Percentiles rank a stretch among this genome's conserved stretches.
These are phyloP conservation scores for Aphrophora alni DNA, from an alignment of 2,888 invertebrate genomes.

Conservation along the genomic window DNA sequence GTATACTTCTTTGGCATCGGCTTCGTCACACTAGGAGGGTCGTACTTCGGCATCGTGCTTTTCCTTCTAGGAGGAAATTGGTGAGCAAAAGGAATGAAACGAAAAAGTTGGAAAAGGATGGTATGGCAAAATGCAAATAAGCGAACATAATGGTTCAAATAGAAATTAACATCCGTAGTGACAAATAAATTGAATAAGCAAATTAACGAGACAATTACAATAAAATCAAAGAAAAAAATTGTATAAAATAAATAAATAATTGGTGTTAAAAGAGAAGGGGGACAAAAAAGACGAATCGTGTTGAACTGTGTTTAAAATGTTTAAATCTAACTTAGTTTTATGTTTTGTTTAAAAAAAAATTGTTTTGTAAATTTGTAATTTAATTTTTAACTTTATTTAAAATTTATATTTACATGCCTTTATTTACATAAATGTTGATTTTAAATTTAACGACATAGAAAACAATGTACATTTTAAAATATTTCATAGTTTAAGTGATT, in stretches of 20 bases:
- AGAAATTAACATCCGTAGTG: constrained; percentile 33
- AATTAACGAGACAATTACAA: background rate
- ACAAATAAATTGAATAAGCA: constrained; percentile 28
- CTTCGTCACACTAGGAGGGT: constrained; percentile 86
- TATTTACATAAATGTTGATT: constrained; percentile 17
- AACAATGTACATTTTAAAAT: background rate
- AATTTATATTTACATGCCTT: constrained; percentile 19
- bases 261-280: constrained; percentile 26
- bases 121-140: constrained; percentile 28
- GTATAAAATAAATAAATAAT: constrained; percentile 32
- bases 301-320: constrained; percentile 27
- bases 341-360: background rate
- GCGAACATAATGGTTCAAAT: constrained; percentile 40
- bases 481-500: background rate
- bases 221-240: constrained; percentile 15
- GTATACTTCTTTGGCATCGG: constrained; percentile 77
- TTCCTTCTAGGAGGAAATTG: constrained; percentile 42
- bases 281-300: constrained; percentile 33
- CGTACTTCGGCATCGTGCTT: constrained; percentile 79
- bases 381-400: constrained; percentile 18
- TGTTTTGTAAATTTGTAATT: constrained; percentile 4
- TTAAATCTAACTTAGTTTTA: constrained; percentile 25
- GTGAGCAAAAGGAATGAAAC: constrained; percentile 20
- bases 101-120: constrained; percentile 30
- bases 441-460: background rate